Conservation (phyloP, 2,888 invertebrate genomes). For the Cataglyphis albicans region DNA sequence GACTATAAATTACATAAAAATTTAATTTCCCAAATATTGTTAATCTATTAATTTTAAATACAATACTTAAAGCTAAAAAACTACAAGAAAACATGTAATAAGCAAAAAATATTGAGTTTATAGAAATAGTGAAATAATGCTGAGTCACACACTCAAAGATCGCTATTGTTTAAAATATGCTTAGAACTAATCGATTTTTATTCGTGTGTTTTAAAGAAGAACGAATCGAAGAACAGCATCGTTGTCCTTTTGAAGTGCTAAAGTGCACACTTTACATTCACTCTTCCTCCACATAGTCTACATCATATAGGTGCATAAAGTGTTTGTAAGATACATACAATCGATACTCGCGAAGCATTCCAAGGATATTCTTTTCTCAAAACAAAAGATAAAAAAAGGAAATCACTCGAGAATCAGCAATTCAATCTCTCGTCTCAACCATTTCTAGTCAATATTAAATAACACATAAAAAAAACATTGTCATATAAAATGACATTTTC, state of each 20-base stretch:
- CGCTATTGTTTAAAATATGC: background rate
- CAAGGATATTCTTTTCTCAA: background rate
- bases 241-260: conserved; percentile 44
- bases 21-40: background rate
- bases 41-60: background rate
- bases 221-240: conserved; percentile 44
- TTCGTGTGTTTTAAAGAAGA: conserved; percentile 56
- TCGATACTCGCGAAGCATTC: conserved; percentile 25
- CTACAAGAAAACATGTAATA: background rate
- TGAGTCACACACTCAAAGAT: background rate
- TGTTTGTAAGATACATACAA: background rate
- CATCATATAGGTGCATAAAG: background rate
- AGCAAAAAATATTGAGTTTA: background rate
- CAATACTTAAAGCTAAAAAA: background rate
- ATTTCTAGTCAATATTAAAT: background rate
- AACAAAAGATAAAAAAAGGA: background rate
- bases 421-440: background rate
- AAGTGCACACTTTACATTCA: conserved; percentile 14
- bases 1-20: background rate
- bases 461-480: too few species aligned
- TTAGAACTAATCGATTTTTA: conserved; percentile 59
- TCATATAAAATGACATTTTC: conserved; percentile 1
- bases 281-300: background rate
- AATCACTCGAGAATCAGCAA: background rate
- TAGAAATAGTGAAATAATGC: background rate